Conservation (phyloP, 2,797 vertebrate genomes). For the Brachymystax lenok region DNA sequence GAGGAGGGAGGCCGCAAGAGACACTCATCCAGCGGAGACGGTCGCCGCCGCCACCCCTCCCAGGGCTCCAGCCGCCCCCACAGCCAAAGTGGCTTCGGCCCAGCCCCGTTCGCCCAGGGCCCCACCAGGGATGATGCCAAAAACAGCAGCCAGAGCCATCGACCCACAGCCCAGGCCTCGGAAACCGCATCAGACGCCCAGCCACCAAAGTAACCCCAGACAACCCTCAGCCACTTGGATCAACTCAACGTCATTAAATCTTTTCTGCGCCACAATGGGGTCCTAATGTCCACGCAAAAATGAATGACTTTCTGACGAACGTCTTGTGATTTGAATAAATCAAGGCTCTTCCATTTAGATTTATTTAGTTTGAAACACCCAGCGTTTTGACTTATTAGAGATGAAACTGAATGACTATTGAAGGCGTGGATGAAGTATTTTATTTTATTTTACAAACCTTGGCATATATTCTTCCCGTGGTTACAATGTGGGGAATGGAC, state of each 20-base stretch:
- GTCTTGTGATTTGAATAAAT: slow-evolving; percentile 31
- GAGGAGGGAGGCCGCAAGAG: slow-evolving; percentile 92
- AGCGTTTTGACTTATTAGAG: slow-evolving; percentile 31
- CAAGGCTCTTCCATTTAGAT: slow-evolving; percentile 46
- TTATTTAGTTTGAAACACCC: slow-evolving; percentile 24
- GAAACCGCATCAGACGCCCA: slow-evolving; percentile 71
- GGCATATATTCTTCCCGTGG: slow-evolving; percentile 27
- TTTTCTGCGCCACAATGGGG: slow-evolving; percentile 50
- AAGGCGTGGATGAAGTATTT: slow-evolving; percentile 35
- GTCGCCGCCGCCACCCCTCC: slow-evolving; percentile 87
- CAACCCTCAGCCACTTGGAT: slow-evolving; percentile 27
- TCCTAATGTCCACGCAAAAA: slow-evolving; percentile 43
- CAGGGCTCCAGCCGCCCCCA: slow-evolving; percentile 83
- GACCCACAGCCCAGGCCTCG: slow-evolving; percentile 36
- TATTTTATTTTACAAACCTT: slow-evolving; percentile 33
- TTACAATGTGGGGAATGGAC: slow-evolving; percentile 9
- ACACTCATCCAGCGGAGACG: slow-evolving; percentile 84
- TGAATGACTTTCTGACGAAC: slow-evolving; percentile 21
- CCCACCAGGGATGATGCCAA: slow-evolving; percentile 84
- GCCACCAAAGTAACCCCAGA: slow-evolving; percentile 76
- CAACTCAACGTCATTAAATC: slow-evolving; percentile 50
- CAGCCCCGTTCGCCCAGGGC: slow-evolving; percentile 64
- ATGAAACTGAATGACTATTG: slow-evolving; percentile 42
- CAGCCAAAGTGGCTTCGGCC: slow-evolving; percentile 61
- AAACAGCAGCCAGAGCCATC: slow-evolving; percentile 74